phyloP scores from a whole-genome alignment of 2,113 vertebrate genomes.

The Azemiops feae region DNA sequence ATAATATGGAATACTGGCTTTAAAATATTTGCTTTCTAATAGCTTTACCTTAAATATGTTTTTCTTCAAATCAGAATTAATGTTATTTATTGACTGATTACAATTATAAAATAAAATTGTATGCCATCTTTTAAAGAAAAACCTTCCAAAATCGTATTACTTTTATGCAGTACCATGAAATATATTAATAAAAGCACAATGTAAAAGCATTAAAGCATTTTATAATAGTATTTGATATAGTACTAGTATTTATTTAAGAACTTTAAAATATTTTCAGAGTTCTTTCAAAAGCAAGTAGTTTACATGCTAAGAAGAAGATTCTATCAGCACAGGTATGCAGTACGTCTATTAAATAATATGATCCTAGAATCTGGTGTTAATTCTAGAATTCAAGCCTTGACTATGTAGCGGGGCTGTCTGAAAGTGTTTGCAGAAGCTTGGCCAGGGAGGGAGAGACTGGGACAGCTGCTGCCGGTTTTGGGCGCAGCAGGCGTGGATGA shows the following conservation, averaged over 20 bases:
- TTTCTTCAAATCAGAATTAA: background rate
- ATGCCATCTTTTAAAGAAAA: background rate
- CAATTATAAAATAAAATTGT: background rate
- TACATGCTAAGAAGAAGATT: background rate
- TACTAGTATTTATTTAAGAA: background rate
- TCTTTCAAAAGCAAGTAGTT: background rate
- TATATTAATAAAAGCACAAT: background rate
- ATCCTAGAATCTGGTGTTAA: background rate
- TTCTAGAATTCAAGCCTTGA: background rate
- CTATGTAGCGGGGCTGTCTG: too few relatives aligned
- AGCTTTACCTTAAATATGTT: background rate
- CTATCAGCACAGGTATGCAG: background rate
- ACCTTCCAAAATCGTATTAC: background rate
- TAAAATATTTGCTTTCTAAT: background rate
- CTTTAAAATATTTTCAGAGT: background rate
- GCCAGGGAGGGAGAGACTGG: too few relatives aligned
- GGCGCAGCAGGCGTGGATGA: too few relatives aligned
- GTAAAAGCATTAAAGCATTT: background rate
- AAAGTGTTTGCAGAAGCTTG: too few relatives aligned
- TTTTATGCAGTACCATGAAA: background rate
- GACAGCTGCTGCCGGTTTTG: too few relatives aligned
- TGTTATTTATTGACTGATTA: background rate
- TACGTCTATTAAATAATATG: background rate
- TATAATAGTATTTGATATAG: background rate
- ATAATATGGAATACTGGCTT: background rate